Evolutionary conservation across 2,888 invertebrate genomes (phyloP).

Genomic region (Digitonthophagus gazella): DNA sequence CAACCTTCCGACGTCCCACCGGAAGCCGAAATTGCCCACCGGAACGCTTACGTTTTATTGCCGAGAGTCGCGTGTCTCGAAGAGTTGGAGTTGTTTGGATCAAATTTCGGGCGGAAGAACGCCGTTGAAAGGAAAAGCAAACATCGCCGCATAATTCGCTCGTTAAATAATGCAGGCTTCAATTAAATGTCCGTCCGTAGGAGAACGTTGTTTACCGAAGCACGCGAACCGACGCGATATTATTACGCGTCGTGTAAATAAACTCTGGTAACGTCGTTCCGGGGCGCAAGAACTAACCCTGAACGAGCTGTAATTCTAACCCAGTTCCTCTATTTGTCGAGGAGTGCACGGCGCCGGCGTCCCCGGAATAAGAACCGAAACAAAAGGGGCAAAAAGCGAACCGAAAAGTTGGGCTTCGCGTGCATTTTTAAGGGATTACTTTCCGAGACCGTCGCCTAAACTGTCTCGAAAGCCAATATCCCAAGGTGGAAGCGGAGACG

Average conservation of each 20-base stretch:
- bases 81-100: background rate
- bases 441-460: background rate
- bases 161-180: background rate
- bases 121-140: background rate
- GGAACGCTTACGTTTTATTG: constrained; percentile 11
- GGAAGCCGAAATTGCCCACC: constrained; percentile 15
- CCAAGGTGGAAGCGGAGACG: constrained; percentile 5
- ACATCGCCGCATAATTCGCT: background rate
- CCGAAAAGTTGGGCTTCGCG: constrained; percentile 7
- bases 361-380: background rate
- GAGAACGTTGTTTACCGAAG: background rate
- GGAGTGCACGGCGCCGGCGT: background rate
- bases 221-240: background rate
- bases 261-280: background rate
- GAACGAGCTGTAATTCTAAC: background rate
- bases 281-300: background rate
- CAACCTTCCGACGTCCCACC: background rate
- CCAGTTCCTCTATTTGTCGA: background rate
- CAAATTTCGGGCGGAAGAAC: background rate
- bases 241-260: background rate
- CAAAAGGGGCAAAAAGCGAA: background rate
- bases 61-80: background rate
- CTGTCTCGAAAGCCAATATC: constrained; percentile 12
- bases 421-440: constrained; percentile 13
- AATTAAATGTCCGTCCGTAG: background rate